Base-by-base conservation (phyloP, 2,888 invertebrate species). In the Himalopsyche japonica region DNA sequence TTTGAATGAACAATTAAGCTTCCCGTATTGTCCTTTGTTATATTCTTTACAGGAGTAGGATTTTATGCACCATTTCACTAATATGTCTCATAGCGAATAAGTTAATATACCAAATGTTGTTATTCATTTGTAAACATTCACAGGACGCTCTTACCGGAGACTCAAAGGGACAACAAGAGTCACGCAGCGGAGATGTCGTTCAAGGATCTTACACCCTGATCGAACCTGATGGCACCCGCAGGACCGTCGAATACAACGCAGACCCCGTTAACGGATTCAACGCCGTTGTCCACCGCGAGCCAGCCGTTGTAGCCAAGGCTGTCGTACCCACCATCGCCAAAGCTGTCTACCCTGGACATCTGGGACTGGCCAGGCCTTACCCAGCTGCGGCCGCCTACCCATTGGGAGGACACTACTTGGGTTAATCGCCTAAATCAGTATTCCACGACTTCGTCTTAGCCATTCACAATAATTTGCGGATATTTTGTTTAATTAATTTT, bases 121-220 rank as follows among this genome's bases (percentile, higher is more conserved):
- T 15, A 43, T 43, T 43, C 0, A 43, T 15, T 0, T 43, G 18
- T 18, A 2, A 27, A 47, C 32, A 24, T 18, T 48, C 32, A 30
- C 88, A 90, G 88, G 90, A 90, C 83, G 88, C 88, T 82, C 82
- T 90, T 32, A 90, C 90, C 47, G 90, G 90, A 32, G 90, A 90
- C 87, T 88, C 87, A 70, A 90, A 90, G 84, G 89, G 88, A 86
- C 90, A 90, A 87, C 88, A 88, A 10, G 90, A 90, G 88, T 87
- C 88, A 32, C 89, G 90, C 82, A 88, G 88, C 83, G 90, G 90
- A 82, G 90, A 90, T 86, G 88, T 89, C 18, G 90, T 90, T 43
- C 89, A 89, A 86, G 90, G 90, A 32, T 89, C 89, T 82, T 90
- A 90, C 88, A 89, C 89, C 84, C 88, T 90, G 64, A 87, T 87